A percentile compares a stretch with the other conserved stretches of the same genome.
Conservation (phyloP, 2,888 invertebrate genomes). For the Saturnia japonica region DNA sequence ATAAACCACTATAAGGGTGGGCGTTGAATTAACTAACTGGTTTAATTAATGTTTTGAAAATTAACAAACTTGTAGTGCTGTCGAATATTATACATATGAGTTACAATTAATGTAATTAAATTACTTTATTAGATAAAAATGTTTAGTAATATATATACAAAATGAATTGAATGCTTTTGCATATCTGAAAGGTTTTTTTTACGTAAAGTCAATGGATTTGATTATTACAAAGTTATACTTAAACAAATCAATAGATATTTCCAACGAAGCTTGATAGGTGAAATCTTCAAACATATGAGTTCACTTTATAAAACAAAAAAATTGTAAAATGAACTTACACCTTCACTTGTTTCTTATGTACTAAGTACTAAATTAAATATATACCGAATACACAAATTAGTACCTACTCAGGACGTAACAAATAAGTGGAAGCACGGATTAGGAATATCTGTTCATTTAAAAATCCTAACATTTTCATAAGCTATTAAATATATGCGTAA, state of each 20-base stretch:
- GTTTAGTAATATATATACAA: background rate
- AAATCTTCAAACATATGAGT: too few species aligned
- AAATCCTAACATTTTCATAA: too few species aligned
- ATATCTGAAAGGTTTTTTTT: too few species aligned
- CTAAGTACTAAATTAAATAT: background rate
- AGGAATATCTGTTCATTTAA: too few species aligned
- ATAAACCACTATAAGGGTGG: slow-evolving; percentile 8
- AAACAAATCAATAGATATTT: background rate
- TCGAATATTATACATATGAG: slow-evolving; percentile 37
- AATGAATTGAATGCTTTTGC: too few species aligned
- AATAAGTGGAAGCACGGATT: too few species aligned
- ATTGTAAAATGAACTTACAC: background rate
- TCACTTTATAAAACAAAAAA: background rate
- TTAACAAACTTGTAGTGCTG: slow-evolving; percentile 45
- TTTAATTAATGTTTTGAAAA: slow-evolving; percentile 7
- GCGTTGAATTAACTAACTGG: slow-evolving; percentile 7
- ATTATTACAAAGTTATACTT: too few species aligned
- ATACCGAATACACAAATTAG: too few species aligned
- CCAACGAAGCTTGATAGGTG: background rate
- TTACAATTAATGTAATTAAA: background rate
- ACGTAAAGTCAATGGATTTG: too few species aligned
- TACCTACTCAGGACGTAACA: too few species aligned
- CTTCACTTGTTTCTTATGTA: background rate
- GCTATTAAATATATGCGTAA: too few species aligned
- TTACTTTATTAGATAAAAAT: background rate